These are phyloP conservation scores for Leucophenga varia DNA, from an alignment of 1,140 invertebrate species.

Conservation along the genomic window DNA sequence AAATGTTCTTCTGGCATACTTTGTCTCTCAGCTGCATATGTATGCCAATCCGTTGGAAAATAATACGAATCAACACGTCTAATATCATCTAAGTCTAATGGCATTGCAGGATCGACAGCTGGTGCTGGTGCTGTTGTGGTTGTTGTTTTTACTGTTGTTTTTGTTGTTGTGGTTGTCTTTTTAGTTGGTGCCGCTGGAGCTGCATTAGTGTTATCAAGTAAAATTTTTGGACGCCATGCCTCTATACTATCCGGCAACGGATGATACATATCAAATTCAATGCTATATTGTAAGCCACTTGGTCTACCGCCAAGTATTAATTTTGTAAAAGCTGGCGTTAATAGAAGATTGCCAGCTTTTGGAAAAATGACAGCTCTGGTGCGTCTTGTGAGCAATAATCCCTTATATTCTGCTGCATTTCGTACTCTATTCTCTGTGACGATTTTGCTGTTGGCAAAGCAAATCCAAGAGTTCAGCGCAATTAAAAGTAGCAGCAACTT, in stretches of 20 bases:
- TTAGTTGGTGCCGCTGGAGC: neutral
- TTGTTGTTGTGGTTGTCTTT: neutral
- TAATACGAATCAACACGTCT: neutral
- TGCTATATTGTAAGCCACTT: slow-evolving; percentile 32
- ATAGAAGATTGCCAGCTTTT: slow-evolving; percentile 21
- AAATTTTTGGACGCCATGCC: slow-evolving; percentile 34
- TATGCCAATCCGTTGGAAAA: neutral
- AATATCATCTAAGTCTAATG: neutral
- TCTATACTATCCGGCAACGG: slow-evolving; percentile 30
- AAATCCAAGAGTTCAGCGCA: too few species aligned
- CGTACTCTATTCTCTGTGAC: too few species aligned
- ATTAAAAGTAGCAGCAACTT: too few species aligned
- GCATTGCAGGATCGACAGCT: neutral
- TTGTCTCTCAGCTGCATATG: too few species aligned
- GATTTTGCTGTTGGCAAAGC: too few species aligned
- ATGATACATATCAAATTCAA: slow-evolving; percentile 39
- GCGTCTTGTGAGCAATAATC: slow-evolving; percentile 21
- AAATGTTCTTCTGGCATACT: too few species aligned
- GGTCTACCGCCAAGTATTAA: slow-evolving; percentile 33
- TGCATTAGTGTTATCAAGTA: slow-evolving; percentile 5
- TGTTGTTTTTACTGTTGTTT: neutral
- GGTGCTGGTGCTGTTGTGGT: neutral
- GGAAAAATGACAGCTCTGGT: slow-evolving; percentile 31
- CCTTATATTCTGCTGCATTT: neutral
- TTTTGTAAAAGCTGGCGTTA: slow-evolving; percentile 35